phyloP scores from a whole-genome alignment of 2,797 vertebrate species.

The Chloroceryle amazona region DNA sequence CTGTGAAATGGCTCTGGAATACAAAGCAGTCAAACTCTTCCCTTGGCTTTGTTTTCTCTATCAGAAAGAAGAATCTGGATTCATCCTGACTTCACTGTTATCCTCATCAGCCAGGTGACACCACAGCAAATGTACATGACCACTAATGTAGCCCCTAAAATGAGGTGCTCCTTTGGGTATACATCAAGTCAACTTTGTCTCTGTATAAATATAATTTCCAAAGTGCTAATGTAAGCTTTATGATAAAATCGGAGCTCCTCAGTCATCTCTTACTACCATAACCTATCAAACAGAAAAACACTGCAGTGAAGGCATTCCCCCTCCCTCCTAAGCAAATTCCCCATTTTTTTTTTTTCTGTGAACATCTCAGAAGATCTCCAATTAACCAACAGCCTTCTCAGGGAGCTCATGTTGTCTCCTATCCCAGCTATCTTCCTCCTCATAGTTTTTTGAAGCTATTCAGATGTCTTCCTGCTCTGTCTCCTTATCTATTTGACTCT shows the following conservation, averaged over 20 bases:
- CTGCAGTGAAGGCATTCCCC: not conserved
- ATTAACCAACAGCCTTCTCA: not conserved
- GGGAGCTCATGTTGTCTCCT: rapidly evolving
- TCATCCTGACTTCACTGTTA: not conserved
- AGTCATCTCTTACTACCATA: rapidly evolving
- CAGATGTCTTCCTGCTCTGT: not conserved
- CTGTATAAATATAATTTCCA: not conserved
- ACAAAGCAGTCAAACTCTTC: not conserved
- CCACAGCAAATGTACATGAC: not conserved
- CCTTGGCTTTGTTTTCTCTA: not conserved
- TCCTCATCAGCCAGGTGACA: not conserved
- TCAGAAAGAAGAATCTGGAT: not conserved
- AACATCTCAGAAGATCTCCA: rapidly evolving
- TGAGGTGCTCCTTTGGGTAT: not conserved
- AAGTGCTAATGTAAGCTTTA: not conserved
- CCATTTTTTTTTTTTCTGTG: not conserved
- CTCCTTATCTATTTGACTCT: not conserved
- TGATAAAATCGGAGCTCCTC: not conserved
- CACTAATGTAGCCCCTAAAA: not conserved
- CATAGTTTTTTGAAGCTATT: not conserved
- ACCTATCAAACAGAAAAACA: not conserved
- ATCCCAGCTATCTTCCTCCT: not conserved
- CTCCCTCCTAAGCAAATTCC: not conserved
- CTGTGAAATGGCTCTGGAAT: not conserved
- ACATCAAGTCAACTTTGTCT: rapidly evolving